Percentiles rank a stretch among this genome's conserved stretches.
Conservation (phyloP, 2,888 invertebrate species). For the Clepsis dumicolana region DNA sequence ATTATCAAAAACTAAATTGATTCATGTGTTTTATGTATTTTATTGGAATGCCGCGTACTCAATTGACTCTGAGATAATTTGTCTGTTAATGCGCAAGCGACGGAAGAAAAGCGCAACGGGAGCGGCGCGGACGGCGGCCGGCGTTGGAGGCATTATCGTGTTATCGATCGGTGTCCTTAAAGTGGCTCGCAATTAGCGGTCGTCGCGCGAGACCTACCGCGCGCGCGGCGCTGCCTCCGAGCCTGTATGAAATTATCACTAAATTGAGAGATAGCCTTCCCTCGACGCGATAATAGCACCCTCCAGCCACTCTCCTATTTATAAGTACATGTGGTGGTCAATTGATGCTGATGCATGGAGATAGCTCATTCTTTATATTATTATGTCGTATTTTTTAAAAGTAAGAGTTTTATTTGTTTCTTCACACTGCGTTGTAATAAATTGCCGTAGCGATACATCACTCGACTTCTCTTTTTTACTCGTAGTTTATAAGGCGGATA, state of each 20-base stretch:
- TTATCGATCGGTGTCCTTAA: slow-evolving; percentile 79
- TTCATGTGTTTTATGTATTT: slow-evolving; percentile 14
- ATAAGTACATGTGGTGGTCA: slow-evolving; percentile 57
- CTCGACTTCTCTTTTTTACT: slow-evolving; percentile 13
- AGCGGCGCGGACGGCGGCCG: slow-evolving; percentile 63
- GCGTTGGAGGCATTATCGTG: slow-evolving; percentile 79
- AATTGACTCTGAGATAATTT: slow-evolving; percentile 25
- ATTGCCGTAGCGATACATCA: slow-evolving; percentile 32
- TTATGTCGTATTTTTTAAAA: slow-evolving; percentile 34
- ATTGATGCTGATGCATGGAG: slow-evolving; percentile 37
- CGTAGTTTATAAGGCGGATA: not conserved
- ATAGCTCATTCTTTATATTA: slow-evolving; percentile 34
- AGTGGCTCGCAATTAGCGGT: slow-evolving; percentile 78
- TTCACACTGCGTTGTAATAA: slow-evolving; percentile 14
- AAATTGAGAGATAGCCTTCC: slow-evolving; percentile 79
- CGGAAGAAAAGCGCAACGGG: slow-evolving; percentile 61
- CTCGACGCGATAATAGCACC: slow-evolving; percentile 77
- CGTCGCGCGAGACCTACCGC: slow-evolving; percentile 73
- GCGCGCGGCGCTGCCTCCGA: slow-evolving; percentile 54
- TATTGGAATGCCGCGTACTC: slow-evolving; percentile 1
- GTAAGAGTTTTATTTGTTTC: slow-evolving; percentile 22
- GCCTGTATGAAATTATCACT: slow-evolving; percentile 79
- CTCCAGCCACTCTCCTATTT: slow-evolving; percentile 69
- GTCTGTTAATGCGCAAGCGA: slow-evolving; percentile 22
- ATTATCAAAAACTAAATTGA: slow-evolving; percentile 38